Base-by-base conservation (phyloP, 2,888 invertebrate species). In the Alloscopus bannaensis region DNA sequence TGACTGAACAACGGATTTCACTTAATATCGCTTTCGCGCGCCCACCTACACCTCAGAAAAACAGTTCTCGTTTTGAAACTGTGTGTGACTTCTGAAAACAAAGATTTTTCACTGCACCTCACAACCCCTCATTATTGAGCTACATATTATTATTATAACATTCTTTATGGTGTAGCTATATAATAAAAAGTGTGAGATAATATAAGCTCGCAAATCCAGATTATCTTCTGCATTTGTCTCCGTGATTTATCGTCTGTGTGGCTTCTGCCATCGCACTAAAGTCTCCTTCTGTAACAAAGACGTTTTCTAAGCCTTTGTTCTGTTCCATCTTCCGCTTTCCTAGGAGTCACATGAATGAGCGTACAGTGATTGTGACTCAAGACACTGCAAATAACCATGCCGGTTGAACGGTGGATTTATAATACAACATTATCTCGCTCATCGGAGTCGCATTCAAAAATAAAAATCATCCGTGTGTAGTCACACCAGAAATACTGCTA, bases 211-310 rank as follows among this genome's bases (percentile, higher is more conserved):
- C 64, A 72, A 31, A n/a, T n/a, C n/a, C n/a, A n/a, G n/a, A n/a
- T n/a, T n/a, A n/a, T n/a, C 36, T 73, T 31, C 20, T 65, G 11
- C 47, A 31, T 31, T 75, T 26, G n/a, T n/a, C n/a, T 65, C 36
- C 75, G 59, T 75, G 75, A 75, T 75, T 75, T 75, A 75, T 75
- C 65, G 64, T 73, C 62, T 3, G 18, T 26, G 18, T 26, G 72
- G 62, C 29, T 59, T 66, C 57, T 66, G 66, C 66, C 59, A 75
- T 66, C 66, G 29, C 36, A 31, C 16, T 66, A 29, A 65, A 42
- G 24, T 26, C 45, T 66, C n/a, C n/a, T n/a, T n/a, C n/a, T n/a
- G 50, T 40, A 59, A 59, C 57, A 55, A 28, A 29, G 18, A 24
- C 50, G 36, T 28, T 13, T 60, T 68, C 31, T 26, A 42, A 64